phyloP scores from a whole-genome alignment of 2,797 vertebrate species.

The Selene dorsalis region DNA sequence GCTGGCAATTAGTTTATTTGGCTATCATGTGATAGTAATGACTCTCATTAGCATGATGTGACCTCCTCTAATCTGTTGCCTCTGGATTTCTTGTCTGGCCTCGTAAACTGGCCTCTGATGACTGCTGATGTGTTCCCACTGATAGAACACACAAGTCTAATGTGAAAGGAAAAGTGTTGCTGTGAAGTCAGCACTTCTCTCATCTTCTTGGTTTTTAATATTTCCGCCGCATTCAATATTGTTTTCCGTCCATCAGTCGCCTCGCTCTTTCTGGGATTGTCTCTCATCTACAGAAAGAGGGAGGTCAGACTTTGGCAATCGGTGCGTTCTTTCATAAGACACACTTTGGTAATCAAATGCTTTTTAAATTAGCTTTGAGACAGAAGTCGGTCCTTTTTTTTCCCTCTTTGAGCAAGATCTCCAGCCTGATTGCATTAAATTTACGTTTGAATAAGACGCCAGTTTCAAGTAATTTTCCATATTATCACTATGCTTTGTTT shows the following conservation, averaged over 20 bases:
- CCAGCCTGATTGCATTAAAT: neutral
- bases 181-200: slow-evolving; percentile 61
- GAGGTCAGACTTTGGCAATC: slow-evolving; percentile 42
- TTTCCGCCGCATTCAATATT: slow-evolving; percentile 37
- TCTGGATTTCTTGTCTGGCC: slow-evolving; percentile 61
- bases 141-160: slow-evolving; percentile 45
- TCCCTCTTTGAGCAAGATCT: slow-evolving; percentile 25
- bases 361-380: slow-evolving; percentile 52
- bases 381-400: slow-evolving; percentile 40
- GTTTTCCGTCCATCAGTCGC: slow-evolving; percentile 13
- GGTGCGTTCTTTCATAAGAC: slow-evolving; percentile 42
- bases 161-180: slow-evolving; percentile 42
- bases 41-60: slow-evolving; percentile 85
- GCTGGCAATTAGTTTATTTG: slow-evolving; percentile 84
- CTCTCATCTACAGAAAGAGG: slow-evolving; percentile 64
- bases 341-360: slow-evolving; percentile 53
- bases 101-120: slow-evolving; percentile 65
- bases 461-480: neutral
- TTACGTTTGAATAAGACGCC: neutral
- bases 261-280: slow-evolving; percentile 35
- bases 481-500: neutral
- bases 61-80: slow-evolving; percentile 83
- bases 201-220: slow-evolving; percentile 26
- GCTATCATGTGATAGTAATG: slow-evolving; percentile 84
- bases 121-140: slow-evolving; percentile 50